These are phyloP conservation scores for Amiota minor DNA, from an alignment of 2,888 invertebrate species.

Conservation along the genomic window DNA sequence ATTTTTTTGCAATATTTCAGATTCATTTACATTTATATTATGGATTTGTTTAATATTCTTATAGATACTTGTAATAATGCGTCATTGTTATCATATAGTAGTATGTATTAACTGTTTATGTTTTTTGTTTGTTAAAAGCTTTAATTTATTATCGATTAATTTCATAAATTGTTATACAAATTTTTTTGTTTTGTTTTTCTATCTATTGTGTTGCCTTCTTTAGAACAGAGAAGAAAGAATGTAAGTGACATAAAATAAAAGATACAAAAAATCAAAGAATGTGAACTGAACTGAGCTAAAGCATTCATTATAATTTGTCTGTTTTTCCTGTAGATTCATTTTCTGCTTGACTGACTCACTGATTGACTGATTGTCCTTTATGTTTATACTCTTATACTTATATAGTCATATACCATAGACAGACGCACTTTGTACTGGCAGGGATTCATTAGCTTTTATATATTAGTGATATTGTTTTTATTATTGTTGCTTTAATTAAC, in stretches of 20 bases:
- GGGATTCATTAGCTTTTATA: no score
- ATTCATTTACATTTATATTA: not conserved
- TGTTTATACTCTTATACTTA: not conserved
- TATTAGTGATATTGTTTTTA: no score
- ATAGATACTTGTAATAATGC: conserved; percentile 8
- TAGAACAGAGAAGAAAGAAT: no score
- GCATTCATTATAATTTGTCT: not conserved
- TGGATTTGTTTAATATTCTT: not conserved
- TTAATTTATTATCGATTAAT: conserved; percentile 13
- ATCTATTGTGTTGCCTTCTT: no score
- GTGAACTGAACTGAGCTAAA: no score
- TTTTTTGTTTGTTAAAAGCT: not conserved
- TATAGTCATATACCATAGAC: no score
- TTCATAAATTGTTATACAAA: not conserved
- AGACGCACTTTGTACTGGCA: no score
- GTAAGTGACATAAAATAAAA: no score
- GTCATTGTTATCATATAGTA: conserved; percentile 20
- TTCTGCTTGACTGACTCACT: not conserved
- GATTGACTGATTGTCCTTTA: not conserved
- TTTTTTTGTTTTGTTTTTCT: no score
- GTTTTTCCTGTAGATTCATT: not conserved
- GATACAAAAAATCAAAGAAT: no score
- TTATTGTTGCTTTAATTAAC: no score
- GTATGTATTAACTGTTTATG: not conserved
- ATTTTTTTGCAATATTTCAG: not conserved